Evolutionary conservation across 2,797 vertebrate species (phyloP).

Genomic region (Bufotes viridis): DNA sequence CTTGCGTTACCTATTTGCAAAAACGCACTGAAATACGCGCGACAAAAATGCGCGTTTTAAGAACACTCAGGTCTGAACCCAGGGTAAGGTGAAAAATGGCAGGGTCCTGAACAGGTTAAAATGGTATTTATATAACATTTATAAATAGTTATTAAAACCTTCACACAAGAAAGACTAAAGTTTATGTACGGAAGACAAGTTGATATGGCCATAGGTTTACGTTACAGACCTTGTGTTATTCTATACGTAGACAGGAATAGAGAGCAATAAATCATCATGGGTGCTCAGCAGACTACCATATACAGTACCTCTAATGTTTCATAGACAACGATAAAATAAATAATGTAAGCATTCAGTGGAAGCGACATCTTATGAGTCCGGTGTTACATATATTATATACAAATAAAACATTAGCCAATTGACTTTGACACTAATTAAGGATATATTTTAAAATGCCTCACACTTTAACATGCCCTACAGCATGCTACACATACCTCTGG

Average conservation of each 20-base stretch:
- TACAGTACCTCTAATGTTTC: background rate
- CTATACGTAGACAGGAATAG: slow-evolving; percentile 7
- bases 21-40: too few species aligned
- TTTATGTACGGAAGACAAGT: slow-evolving; percentile 11
- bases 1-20: too few species aligned
- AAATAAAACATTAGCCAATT: slow-evolving; percentile 8
- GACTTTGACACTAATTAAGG: background rate
- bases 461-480: slow-evolving; percentile 5
- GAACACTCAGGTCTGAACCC: too few species aligned
- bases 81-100: too few species aligned
- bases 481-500: slow-evolving; percentile 80
- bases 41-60: too few species aligned
- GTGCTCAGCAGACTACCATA: background rate
- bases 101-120: too few species aligned
- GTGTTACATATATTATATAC: background rate
- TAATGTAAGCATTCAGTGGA: background rate
- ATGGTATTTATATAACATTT: background rate
- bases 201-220: slow-evolving; percentile 1
- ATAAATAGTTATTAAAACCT: background rate
- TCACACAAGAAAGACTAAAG: background rate
- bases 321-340: background rate
- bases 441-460: background rate
- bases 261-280: background rate
- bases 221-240: background rate
- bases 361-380: background rate